These are phyloP conservation scores for Eristalis pertinax DNA, from an alignment of 2,888 invertebrate genomes.

Conservation along the genomic window DNA sequence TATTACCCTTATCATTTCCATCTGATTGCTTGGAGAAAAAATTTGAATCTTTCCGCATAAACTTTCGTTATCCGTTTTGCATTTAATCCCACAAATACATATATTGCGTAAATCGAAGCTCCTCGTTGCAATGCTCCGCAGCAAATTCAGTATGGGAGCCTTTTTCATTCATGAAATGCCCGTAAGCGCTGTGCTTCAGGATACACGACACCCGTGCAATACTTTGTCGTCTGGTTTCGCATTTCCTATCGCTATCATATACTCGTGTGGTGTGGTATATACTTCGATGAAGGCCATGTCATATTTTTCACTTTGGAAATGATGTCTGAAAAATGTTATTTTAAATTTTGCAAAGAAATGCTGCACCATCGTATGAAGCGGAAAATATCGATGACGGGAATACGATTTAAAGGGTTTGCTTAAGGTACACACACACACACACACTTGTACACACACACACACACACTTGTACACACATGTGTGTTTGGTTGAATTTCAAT, in stretches of 20 bases:
- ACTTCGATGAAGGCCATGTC: background rate
- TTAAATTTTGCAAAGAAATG: background rate
- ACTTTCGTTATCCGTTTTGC: background rate
- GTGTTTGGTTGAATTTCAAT: background rate
- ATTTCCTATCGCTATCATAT: background rate
- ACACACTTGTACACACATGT: no score
- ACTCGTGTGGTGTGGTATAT: background rate
- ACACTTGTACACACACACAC: no score
- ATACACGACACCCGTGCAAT: background rate
- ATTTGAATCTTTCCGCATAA: background rate
- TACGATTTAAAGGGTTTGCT: no score
- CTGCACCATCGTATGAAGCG: background rate
- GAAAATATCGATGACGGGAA: background rate
- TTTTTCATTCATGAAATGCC: background rate
- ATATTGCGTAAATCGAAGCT: background rate
- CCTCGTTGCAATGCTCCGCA: background rate
- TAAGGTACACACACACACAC: no score
- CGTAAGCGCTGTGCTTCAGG: background rate
- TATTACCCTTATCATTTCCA: constrained; percentile 1
- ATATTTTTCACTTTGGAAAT: background rate
- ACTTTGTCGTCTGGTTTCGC: background rate
- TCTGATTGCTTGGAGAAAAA: background rate
- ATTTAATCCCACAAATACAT: background rate
- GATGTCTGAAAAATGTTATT: background rate
- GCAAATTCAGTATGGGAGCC: background rate